phyloP scores from a whole-genome alignment of 2,797 vertebrate genomes.

The Xyrichtys novacula region DNA sequence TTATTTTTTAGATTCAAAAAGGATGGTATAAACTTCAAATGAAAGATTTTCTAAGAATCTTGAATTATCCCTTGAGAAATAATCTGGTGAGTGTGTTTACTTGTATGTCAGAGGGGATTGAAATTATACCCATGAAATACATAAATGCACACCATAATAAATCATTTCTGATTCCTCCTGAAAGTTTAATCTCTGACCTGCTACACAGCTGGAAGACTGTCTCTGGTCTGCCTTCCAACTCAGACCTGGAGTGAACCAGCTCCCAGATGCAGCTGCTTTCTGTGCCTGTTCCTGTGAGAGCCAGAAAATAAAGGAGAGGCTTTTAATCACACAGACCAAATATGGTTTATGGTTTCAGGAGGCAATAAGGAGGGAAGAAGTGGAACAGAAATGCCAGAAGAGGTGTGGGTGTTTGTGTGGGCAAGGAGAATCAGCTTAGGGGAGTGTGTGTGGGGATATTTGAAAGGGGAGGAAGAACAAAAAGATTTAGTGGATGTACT shows the following conservation, averaged over 20 bases:
- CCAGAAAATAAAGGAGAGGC: slow-evolving; percentile 47
- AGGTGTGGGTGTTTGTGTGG: slow-evolving; percentile 24
- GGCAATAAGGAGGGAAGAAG: slow-evolving; percentile 38
- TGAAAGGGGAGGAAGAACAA: slow-evolving; percentile 23
- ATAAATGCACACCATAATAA: background rate
- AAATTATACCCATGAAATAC: background rate
- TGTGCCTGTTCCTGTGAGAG: slow-evolving; percentile 80
- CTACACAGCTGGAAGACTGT: slow-evolving; percentile 95
- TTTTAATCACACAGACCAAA: slow-evolving; percentile 69
- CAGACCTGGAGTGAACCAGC: slow-evolving; percentile 95
- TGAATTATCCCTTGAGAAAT: background rate
- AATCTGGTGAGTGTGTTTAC: background rate
- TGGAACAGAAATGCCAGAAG: slow-evolving; percentile 39
- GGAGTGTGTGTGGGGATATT: slow-evolving; percentile 25
- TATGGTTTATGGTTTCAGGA: slow-evolving; percentile 65
- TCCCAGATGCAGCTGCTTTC: slow-evolving; percentile 96
- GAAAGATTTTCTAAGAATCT: background rate
- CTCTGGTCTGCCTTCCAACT: slow-evolving; percentile 95
- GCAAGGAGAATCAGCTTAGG: slow-evolving; percentile 30
- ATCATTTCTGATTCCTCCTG: slow-evolving; percentile 13
- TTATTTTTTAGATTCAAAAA: background rate
- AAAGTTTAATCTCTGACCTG: slow-evolving; percentile 86
- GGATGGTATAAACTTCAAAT: background rate
- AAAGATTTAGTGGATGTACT: slow-evolving; percentile 60
- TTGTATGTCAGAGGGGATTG: background rate